Conservation (phyloP, 2,797 vertebrate genomes). For the Microctenopoma lineatum region DNA sequence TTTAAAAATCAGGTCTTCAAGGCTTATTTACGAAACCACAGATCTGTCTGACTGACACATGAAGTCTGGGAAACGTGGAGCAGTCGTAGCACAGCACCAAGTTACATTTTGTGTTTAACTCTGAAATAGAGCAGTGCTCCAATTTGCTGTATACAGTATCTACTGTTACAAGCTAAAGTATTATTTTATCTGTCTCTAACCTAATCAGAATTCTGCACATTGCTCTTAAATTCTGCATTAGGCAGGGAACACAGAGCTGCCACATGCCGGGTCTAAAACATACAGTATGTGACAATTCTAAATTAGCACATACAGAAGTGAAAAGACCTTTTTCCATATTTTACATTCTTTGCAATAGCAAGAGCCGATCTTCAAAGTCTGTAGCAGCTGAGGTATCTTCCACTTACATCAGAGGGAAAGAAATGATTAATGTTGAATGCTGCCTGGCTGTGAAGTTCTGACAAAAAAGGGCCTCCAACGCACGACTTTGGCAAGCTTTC, state of each 20-base stretch:
- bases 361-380: constrained; percentile 69
- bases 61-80: constrained; percentile 9
- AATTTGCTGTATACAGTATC: not conserved
- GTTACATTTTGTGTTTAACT: too few species aligned
- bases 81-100: too few species aligned
- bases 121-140: too few species aligned
- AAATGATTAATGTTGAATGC: constrained; percentile 74
- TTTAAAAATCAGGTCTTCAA: constrained; percentile 9
- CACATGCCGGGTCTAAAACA: constrained; percentile 41
- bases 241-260: constrained; percentile 22
- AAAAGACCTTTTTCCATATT: constrained; percentile 50
- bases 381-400: constrained; percentile 53
- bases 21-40: not conserved
- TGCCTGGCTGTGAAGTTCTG: constrained; percentile 67
- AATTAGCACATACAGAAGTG: constrained; percentile 52
- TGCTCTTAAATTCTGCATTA: constrained; percentile 39
- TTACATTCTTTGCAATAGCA: constrained; percentile 62
- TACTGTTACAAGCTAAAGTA: not conserved
- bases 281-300: constrained; percentile 30
- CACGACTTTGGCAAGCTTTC: constrained; percentile 56
- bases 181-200: not conserved
- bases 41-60: constrained; percentile 29
- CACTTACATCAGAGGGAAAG: constrained; percentile 61
- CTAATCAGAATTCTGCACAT: constrained; percentile 6
- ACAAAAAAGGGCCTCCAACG: constrained; percentile 61